Base-by-base conservation (phyloP, 1,140 invertebrate genomes). In the Pseudomyrmex flavicornis region DNA sequence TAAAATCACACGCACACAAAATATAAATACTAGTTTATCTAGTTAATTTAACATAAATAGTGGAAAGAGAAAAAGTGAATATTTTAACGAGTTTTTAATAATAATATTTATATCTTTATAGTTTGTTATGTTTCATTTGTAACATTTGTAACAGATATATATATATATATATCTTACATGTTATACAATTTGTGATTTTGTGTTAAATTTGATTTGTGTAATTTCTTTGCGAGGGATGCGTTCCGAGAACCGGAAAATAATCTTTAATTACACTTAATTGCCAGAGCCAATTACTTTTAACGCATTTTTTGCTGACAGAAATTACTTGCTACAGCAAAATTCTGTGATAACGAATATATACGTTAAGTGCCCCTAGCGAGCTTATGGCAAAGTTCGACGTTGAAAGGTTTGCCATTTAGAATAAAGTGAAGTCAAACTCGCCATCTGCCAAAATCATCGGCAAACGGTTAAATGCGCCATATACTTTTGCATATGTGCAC, bases 391-490 rank as follows among this genome's bases (percentile, higher is more conserved):
- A 77, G 48, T 77, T 69, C 9, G 75, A 48, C 48, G 48, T 44
- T 77, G 63, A n/a, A 69, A 44, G 65, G 17, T 54, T 56, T 10
- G 17, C 65, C 75, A 68, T 77, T 68, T 56, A 68, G 75, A 62
- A 77, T 77, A 69, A 66, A 77, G 50, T 48, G 46, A 77, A 77
- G 62, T 56, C 74, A 63, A 68, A 77, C 26, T 63, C 46, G 20
- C 62, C 26, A 50, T 77, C 48, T 66, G 75, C 75, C 75, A 66
- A 69, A 68, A 77, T 17, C 75, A 77, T 77, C 13, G 75, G 63
- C 75, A 50, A n/a, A 54, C 74, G 62, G 48, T 54, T 77, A 54
- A 77, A 77, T 68, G n/a, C 48, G n/a, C 50, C 68, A 68, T 63
- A 17, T 69, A 63, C 63, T 76, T 63, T 56, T 20, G 73, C 46